phyloP scores from a whole-genome alignment of 2,888 invertebrate genomes.

The Caenorhabditis sp. region DNA sequence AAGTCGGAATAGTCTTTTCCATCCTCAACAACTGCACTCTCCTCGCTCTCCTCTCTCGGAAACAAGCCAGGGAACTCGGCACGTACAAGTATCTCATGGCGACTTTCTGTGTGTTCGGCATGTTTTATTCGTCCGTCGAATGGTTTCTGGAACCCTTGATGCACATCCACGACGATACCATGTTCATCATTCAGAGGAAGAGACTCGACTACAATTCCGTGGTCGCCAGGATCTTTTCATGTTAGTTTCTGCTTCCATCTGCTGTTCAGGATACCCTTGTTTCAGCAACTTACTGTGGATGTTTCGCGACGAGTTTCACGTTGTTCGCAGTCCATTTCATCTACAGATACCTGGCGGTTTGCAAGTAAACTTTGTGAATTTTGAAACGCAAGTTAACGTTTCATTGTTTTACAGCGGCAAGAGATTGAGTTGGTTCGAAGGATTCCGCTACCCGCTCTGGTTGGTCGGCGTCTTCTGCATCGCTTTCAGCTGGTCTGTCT shows the following conservation, averaged over 20 bases:
- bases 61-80: background rate
- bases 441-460: slow-evolving; percentile 2
- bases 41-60: background rate
- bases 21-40: background rate
- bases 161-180: slow-evolving; percentile 15
- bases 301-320: slow-evolving; percentile 41
- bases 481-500: background rate
- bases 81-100: slow-evolving; percentile 23
- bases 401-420: slow-evolving; percentile 25
- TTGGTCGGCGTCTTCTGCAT: background rate
- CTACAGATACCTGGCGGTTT: slow-evolving; percentile 42
- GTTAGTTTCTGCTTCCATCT: background rate
- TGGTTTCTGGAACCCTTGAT: slow-evolving; percentile 10
- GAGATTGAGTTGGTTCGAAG: background rate
- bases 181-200: slow-evolving; percentile 17
- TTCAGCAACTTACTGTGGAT: slow-evolving; percentile 45
- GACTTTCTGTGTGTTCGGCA: slow-evolving; percentile 9
- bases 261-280: background rate
- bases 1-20: background rate
- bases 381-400: too few relatives aligned
- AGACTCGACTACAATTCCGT: slow-evolving; percentile 8
- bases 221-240: background rate
- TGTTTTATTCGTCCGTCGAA: slow-evolving; percentile 20
- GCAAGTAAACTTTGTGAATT: slow-evolving; percentile 22
- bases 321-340: slow-evolving; percentile 46